phyloP scores from a whole-genome alignment of 2,113 vertebrate genomes.

The Morphnarchus princeps region DNA sequence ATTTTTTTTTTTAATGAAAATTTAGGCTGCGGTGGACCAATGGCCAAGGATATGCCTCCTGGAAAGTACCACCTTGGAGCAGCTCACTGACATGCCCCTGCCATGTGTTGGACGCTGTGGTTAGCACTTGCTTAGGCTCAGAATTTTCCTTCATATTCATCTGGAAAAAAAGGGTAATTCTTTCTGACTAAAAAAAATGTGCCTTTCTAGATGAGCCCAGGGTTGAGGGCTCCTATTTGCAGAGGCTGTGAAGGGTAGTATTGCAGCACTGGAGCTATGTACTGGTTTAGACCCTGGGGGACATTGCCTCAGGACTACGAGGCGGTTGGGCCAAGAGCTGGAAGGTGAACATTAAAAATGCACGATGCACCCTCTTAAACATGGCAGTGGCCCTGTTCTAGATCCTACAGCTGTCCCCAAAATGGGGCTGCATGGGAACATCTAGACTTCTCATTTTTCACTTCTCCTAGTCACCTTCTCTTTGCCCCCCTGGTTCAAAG shows the following conservation, averaged over 20 bases:
- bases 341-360: not conserved
- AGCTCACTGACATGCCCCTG: not conserved
- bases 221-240: not conserved
- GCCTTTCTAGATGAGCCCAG: not conserved
- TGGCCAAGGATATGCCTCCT: not conserved
- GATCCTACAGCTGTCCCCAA: not conserved
- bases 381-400: not conserved
- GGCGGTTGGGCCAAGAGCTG: not conserved
- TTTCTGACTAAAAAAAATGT: slow-evolving; percentile 21
- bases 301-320: not conserved
- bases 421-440: not conserved
- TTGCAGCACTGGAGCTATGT: not conserved
- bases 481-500: not conserved
- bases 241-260: not conserved
- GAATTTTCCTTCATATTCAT: slow-evolving; percentile 48
- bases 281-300: not conserved
- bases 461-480: not conserved
- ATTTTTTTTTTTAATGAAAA: not conserved
- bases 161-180: slow-evolving; percentile 46
- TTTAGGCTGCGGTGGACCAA: not conserved
- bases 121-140: not conserved
- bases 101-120: not conserved
- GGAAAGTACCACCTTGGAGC: slow-evolving; percentile 33
- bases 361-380: not conserved
- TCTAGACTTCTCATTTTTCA: not conserved